These are phyloP conservation scores for Microctenopoma steveboyesi DNA, from an alignment of 2,797 vertebrate species.

Conservation along the genomic window DNA sequence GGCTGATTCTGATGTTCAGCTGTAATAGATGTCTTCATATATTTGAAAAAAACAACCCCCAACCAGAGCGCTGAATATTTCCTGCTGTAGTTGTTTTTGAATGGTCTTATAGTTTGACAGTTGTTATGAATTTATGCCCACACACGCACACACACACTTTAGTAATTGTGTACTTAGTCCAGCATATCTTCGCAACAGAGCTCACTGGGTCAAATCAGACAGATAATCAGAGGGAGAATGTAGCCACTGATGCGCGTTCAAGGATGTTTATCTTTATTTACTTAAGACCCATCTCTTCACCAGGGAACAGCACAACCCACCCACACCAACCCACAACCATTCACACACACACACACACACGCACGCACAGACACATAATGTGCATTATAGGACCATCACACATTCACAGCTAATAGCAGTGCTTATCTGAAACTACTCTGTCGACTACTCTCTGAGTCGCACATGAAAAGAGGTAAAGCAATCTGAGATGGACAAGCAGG, in stretches of 20 bases:
- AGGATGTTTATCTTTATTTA: slow-evolving; percentile 78
- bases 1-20: background rate
- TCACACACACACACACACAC: slow-evolving; percentile 38
- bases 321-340: slow-evolving; percentile 12
- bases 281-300: slow-evolving; percentile 63
- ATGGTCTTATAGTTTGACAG: slow-evolving; percentile 52
- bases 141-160: background rate
- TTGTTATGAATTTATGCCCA: slow-evolving; percentile 27
- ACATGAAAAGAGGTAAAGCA: slow-evolving; percentile 50
- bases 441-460: slow-evolving; percentile 53
- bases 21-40: background rate
- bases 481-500: slow-evolving; percentile 39
- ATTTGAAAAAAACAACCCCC: background rate
- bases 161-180: slow-evolving; percentile 44
- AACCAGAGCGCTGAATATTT: slow-evolving; percentile 4
- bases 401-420: slow-evolving; percentile 34
- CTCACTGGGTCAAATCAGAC: slow-evolving; percentile 65
- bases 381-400: slow-evolving; percentile 25
- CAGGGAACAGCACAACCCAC: slow-evolving; percentile 34
- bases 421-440: slow-evolving; percentile 36
- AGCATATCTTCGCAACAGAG: slow-evolving; percentile 55
- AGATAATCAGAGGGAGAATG: slow-evolving; percentile 77
- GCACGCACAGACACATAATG: slow-evolving; percentile 22
- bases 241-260: slow-evolving; percentile 70
- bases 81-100: slow-evolving; percentile 26